Evolutionary conservation across 2,888 invertebrate species (phyloP), one percentile per base, ranked within the genome.

Genomic region (Athalia cordata): DNA sequence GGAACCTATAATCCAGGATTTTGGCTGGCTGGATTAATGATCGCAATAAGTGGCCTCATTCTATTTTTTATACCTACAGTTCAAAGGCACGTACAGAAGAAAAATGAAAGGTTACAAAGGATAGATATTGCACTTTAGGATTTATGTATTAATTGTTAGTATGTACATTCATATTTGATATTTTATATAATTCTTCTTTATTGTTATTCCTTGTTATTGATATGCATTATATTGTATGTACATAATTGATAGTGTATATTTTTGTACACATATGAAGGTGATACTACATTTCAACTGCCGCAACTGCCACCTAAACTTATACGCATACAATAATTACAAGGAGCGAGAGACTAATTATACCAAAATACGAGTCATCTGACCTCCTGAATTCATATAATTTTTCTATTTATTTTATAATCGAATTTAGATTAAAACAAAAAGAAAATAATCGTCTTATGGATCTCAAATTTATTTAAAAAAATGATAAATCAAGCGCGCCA

Each of bases 1-100:
- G 84, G 92, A 3, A 95, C 96, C 13, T 98, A 98, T 91, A 93
- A 96, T 85, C 95, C 96, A 13, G 97, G 96, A 0, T 99, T 99
- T 91, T 93, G 95, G 84, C 92, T 98, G 79, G 96, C 98, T 29
- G 99, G 99, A 5, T 91, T 93, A 0, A 94, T 96, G 88, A 96
- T 99, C 79, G 95, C 96, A 4, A 81, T 96, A 65, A 98, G 98
- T 87, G 99, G 98, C 9, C 74, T 96, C 64, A 96, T 99, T 92
- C 92, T 99, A 80, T 98, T 96, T 90, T 90, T 93, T 80, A 96
- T 97, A 87, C 97, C 97, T 6, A 90, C 94, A 77, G 84, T 96
- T 74, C 95, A 95, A 88, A 92, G 91, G 79, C 88, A 89, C 81
- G 85, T 88, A 78, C 83, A 83, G 68, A 80, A 82, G 59, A 88